A percentile compares a stretch with the other conserved stretches of the same genome.
Conservation (phyloP, 2,888 invertebrate genomes). For the Ceratothoa steindachneri region DNA sequence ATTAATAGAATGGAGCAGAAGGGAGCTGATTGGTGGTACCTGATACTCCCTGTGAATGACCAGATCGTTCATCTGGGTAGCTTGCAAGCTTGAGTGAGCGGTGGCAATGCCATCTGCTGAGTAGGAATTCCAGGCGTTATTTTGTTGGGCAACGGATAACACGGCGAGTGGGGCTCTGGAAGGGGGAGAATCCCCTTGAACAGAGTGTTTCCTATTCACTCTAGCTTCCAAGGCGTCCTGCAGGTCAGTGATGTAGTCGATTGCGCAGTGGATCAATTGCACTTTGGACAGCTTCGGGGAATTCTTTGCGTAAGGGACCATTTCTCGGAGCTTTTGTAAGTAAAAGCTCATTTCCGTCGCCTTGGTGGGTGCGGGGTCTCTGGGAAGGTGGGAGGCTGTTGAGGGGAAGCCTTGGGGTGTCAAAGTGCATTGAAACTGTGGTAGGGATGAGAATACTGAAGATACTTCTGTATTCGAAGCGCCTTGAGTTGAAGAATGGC, state of each 20-base stretch:
- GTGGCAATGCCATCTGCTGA: too few species aligned
- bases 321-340: neutral
- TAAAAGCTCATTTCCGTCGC: neutral
- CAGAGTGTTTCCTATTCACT: neutral
- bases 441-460: neutral
- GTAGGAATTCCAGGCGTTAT: neutral
- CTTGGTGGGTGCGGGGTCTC: neutral
- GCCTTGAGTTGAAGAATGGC: neutral
- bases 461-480: neutral
- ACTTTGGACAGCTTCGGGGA: conserved; percentile 23
- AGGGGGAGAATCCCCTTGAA: neutral
- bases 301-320: neutral
- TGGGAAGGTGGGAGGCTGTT: neutral
- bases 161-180: neutral
- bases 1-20: too few species aligned
- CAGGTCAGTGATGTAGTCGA: conserved; percentile 47
- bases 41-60: too few species aligned
- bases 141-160: neutral
- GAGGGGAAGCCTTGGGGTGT: neutral
- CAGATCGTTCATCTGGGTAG: too few species aligned
- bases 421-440: neutral
- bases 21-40: too few species aligned
- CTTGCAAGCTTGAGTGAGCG: too few species aligned
- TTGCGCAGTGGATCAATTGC: conserved; percentile 44
- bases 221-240: conserved; percentile 42